Evolutionary conservation across 2,113 vertebrate genomes (phyloP), one percentile per base, ranked within the genome.

Genomic region (Eleginops maclovinus): DNA sequence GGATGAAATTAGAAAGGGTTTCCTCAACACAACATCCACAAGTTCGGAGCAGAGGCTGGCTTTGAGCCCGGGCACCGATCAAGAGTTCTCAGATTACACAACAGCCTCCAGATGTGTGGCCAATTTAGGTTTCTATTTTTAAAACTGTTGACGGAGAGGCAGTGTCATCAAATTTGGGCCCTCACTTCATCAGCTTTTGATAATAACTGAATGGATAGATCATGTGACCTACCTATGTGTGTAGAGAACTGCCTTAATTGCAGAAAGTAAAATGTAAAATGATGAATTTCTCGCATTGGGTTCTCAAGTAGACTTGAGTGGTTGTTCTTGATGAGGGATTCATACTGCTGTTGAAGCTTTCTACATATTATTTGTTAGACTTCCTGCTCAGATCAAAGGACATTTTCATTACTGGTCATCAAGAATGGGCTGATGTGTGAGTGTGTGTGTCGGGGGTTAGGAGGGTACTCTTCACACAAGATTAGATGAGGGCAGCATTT

Each of bases 401-500:
- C 46, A 77, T 26, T 79, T 75, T 88, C 41, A 68, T 22, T 31
- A 19, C 67, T 51, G 60, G 68, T 70, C 59, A 65, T 83, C 60
- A 43, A 62, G 43, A 73, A 21, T 5, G 16, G 61, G 4, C 19
- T 72, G 55, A 44, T 79, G 69, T 13, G 8, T 60, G 40, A 63
- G n/a, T 65, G 36, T 12, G 21, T 15, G 67, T 40, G 19, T 43
- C 60, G 41, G 16, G 19, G 21, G 1, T 7, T 26, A 55, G 63
- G 65, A 16, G 60, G 64, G 61, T 47, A 64, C 87, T 88, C 87
- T 85, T 89, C 88, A 88, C 68, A 86, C 67, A 67, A 88, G 86
- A 90, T 89, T 90, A 88, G 81, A 89, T 85, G 87, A 85, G 83
- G 79, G 77, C 79, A 87, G 79, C 4, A 17, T 84, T 63, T 79